These are phyloP conservation scores for Grammomys surdaster DNA, from an alignment of 2,113 vertebrate genomes.

Conservation along the genomic window DNA sequence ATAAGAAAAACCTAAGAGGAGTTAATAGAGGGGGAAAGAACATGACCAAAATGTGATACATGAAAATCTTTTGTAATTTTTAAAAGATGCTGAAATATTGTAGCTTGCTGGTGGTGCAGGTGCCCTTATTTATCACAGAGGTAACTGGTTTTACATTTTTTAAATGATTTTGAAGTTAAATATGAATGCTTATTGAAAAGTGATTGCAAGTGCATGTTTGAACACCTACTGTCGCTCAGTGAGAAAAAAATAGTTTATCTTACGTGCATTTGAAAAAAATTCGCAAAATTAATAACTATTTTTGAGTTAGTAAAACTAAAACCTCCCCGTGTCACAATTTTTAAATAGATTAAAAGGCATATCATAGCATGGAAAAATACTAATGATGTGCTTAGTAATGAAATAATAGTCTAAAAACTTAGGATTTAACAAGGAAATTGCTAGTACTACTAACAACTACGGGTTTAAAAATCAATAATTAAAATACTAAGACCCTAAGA, in stretches of 20 bases:
- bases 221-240: background rate
- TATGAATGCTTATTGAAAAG: slow-evolving; percentile 11
- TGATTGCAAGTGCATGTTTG: background rate
- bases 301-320: background rate
- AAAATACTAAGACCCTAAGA: background rate
- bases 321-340: background rate
- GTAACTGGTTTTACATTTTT: slow-evolving; percentile 23
- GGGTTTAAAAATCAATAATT: background rate
- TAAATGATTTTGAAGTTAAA: slow-evolving; percentile 40
- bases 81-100: background rate
- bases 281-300: slow-evolving; percentile 7
- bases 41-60: background rate
- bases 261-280: slow-evolving; percentile 16
- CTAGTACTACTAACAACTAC: background rate
- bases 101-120: background rate
- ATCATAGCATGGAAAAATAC: background rate
- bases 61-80: background rate
- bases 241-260: background rate
- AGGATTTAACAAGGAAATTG: slow-evolving; percentile 27
- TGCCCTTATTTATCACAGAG: background rate
- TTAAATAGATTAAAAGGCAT: background rate
- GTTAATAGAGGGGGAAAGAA: background rate
- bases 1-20: background rate
- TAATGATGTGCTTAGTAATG: background rate
- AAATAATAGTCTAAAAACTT: slow-evolving; percentile 21